A percentile compares a stretch with the other conserved stretches of the same genome.
These are phyloP conservation scores for Melanotaenia maccullochi DNA, from an alignment of 2,797 vertebrate species.

Conservation along the genomic window DNA sequence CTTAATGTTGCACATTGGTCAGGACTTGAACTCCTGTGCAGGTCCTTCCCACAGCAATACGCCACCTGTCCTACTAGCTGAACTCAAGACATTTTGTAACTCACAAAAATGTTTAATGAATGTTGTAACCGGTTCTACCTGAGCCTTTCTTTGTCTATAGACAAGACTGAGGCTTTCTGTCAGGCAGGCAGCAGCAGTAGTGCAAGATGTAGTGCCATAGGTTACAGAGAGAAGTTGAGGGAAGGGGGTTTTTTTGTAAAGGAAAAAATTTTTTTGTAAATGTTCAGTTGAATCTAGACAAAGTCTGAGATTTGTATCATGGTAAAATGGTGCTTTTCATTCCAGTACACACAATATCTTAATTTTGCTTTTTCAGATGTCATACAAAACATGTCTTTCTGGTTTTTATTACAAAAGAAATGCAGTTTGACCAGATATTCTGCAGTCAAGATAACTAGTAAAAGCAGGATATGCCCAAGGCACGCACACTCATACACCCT, in stretches of 20 bases:
- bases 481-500: slow-evolving; percentile 46
- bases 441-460: slow-evolving; percentile 40
- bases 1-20: slow-evolving; percentile 51
- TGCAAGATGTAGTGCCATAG: slow-evolving; percentile 60
- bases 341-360: slow-evolving; percentile 67
- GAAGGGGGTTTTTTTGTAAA: slow-evolving; percentile 24
- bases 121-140: slow-evolving; percentile 60
- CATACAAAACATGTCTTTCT: slow-evolving; percentile 38
- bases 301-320: slow-evolving; percentile 52
- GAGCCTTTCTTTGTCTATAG: slow-evolving; percentile 24
- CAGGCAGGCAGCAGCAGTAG: slow-evolving; percentile 41
- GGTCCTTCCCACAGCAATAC: slow-evolving; percentile 70
- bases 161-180: slow-evolving; percentile 20
- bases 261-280: slow-evolving; percentile 51
- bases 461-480: slow-evolving; percentile 37
- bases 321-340: slow-evolving; percentile 77
- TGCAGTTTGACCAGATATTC: slow-evolving; percentile 47
- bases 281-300: slow-evolving; percentile 48
- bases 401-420: slow-evolving; percentile 38
- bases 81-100: slow-evolving; percentile 32
- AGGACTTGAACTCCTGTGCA: slow-evolving; percentile 41
- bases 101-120: slow-evolving; percentile 56
- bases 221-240: slow-evolving; percentile 20
- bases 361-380: slow-evolving; percentile 53
- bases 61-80: slow-evolving; percentile 42